A percentile compares a stretch with the other conserved stretches of the same genome.
These are phyloP conservation scores for Diachasma alloeum DNA, from an alignment of 1,140 invertebrate genomes.

Conservation along the genomic window DNA sequence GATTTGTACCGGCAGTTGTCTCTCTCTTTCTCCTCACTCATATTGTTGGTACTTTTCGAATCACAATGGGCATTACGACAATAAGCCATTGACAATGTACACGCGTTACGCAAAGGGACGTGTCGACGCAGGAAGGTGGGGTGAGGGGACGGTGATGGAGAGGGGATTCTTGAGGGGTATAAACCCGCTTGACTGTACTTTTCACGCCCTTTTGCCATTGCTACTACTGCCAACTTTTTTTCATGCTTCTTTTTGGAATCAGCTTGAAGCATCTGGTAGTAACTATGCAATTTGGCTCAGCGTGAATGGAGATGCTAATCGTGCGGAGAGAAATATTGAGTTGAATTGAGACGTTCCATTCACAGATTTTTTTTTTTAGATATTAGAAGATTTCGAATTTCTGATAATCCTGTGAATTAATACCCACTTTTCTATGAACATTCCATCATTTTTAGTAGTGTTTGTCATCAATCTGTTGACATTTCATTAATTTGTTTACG, in stretches of 20 bases:
- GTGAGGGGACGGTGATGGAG: slow-evolving; percentile 12
- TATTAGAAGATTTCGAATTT: neutral
- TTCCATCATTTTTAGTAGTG: no score
- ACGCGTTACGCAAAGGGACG: slow-evolving; percentile 49
- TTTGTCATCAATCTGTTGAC: no score
- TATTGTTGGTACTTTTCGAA: slow-evolving; percentile 42
- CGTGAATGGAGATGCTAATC: neutral
- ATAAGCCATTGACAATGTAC: slow-evolving; percentile 56
- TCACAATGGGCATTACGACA: slow-evolving; percentile 59
- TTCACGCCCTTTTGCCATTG: slow-evolving; percentile 55
- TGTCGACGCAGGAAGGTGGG: neutral
- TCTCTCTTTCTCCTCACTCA: neutral
- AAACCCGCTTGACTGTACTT: slow-evolving; percentile 59
- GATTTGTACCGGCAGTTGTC: slow-evolving; percentile 33
- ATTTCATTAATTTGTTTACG: no score
- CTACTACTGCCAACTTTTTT: neutral
- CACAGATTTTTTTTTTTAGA: no score
- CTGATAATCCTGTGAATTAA: neutral
- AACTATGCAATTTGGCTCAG: neutral
- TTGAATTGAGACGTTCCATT: neutral
- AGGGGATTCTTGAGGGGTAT: slow-evolving; percentile 8
- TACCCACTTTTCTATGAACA: no score
- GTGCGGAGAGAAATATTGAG: neutral
- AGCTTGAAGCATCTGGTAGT: neutral
- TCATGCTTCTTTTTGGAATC: neutral